Base-by-base conservation (phyloP, 2,113 vertebrate species). In the Dipodomys ordii region DNA sequence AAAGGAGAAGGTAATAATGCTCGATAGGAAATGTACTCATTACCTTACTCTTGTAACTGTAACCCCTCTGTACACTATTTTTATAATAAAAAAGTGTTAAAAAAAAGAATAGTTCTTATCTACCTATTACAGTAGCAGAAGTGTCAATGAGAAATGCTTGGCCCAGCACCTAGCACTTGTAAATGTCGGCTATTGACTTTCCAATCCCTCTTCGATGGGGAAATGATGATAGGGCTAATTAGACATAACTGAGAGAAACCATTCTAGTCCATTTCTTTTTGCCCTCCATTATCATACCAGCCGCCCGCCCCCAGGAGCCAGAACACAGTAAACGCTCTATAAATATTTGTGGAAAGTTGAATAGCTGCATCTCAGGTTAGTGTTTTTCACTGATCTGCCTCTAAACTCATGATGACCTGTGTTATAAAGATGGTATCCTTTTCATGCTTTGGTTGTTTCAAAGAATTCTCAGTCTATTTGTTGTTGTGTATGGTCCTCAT, bases 381-480 rank as follows among this genome's bases (percentile, higher is more conserved):
- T 39, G 44, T 49, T 85, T 79, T 72, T 77, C 57, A 65, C 15
- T 57, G 3, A 30, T 65, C 44, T 72, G 30, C 71, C 44, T 92
- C 23, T 32, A 25, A 19, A 30, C 39, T 88, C 62, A 6, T 3
- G 18, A 57, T 22, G 19, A 39, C 57, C 65, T 88, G 6, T 71
- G 46, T 35, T 57, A 32, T 74, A 28, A 25, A 13, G 27, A n/a
- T 76, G 68, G 23, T 73, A 44, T 68, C 30, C 73, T 46, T 49
- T 80, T 83, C 2, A 7, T 64, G 71, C n/a, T 68, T 86, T 25
- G 2, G 15, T 82, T 32, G 9, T 74, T 96, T 88, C 39, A 86
- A 85, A 92, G 88, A 88, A 90, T 89, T 85, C 72, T 39, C 30
- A 18, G 28, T 81, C 53, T 92, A 3, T 80, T 20, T 39, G 39